Evolutionary conservation across 2,113 vertebrate genomes (phyloP).

Genomic region (Chlorodrepanis virens): DNA sequence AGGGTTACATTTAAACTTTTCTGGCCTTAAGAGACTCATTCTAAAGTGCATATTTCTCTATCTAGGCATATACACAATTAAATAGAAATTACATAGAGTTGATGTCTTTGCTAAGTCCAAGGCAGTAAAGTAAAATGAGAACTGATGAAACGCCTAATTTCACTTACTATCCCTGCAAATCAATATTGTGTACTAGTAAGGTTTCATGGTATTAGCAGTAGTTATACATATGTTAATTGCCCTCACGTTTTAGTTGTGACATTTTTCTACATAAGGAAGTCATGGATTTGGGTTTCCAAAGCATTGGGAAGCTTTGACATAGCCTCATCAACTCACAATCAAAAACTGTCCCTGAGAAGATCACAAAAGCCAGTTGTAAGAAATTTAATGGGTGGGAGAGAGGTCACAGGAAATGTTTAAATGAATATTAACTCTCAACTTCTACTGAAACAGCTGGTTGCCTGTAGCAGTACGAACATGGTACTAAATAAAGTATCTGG

Average conservation of each 20-base stretch:
- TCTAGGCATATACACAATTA: background rate
- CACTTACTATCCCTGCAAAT: background rate
- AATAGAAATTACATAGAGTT: background rate
- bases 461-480: background rate
- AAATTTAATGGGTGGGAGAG: background rate
- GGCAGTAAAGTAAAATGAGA: background rate
- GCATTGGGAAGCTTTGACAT: background rate
- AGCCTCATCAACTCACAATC: background rate
- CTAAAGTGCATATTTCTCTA: background rate
- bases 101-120: background rate
- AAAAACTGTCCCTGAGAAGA: background rate
- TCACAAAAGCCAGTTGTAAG: background rate
- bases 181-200: background rate
- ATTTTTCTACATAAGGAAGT: background rate
- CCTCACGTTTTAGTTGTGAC: background rate
- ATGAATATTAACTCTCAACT: background rate
- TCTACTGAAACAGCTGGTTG: background rate
- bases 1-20: background rate
- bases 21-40: background rate
- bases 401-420: background rate
- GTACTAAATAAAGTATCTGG: background rate
- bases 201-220: background rate
- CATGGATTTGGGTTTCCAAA: background rate
- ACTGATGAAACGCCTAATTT: background rate
- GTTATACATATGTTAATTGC: background rate